These are phyloP conservation scores for Myiothlypis coronata DNA, from an alignment of 2,797 vertebrate species.

Conservation along the genomic window DNA sequence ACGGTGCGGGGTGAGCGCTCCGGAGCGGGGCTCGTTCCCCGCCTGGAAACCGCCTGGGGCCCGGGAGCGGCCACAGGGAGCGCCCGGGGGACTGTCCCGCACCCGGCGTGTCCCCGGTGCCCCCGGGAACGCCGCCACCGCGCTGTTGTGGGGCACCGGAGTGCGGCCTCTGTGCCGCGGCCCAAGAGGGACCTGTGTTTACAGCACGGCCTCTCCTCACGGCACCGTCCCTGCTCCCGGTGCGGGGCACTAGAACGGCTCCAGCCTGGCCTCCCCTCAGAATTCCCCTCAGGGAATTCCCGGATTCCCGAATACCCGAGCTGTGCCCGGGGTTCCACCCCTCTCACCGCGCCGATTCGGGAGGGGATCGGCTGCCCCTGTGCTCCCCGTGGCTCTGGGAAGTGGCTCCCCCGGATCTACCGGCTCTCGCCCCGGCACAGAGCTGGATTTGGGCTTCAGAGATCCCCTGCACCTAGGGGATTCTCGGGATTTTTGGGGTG, in stretches of 20 bases:
- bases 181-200: too few species aligned
- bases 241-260: not conserved
- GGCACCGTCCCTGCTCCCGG: too few species aligned
- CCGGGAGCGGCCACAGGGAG: not conserved
- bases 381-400: not conserved
- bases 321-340: not conserved
- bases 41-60: not conserved
- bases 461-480: accelerated
- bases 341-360: accelerated
- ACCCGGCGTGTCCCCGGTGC: not conserved
- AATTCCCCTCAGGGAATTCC: not conserved
- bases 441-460: accelerated
- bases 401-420: not conserved
- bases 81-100: not conserved
- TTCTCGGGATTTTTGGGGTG: accelerated
- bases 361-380: not conserved
- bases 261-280: not conserved
- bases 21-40: not conserved
- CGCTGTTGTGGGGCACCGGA: not conserved
- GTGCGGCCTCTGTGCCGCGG: not conserved
- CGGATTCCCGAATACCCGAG: accelerated
- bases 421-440: accelerated
- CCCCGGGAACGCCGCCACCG: not conserved
- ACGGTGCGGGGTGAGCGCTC: not conserved
- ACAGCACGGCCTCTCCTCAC: not conserved